A percentile compares a stretch with the other conserved stretches of the same genome.
Evolutionary conservation across 1,140 invertebrate species (phyloP).

Genomic region (Zaprionus camerounensis): DNA sequence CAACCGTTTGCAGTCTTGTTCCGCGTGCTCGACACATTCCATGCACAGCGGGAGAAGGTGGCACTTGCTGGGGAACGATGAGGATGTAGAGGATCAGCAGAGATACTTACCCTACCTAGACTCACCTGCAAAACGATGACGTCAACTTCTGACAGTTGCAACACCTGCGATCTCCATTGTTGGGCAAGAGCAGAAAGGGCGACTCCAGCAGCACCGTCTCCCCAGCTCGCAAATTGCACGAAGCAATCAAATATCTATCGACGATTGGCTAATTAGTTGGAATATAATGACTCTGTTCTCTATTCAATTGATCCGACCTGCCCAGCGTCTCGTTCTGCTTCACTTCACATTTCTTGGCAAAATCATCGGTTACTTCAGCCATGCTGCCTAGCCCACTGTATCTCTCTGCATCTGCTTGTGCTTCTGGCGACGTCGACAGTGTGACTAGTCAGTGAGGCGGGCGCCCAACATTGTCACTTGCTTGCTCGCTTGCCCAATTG

Average conservation of each 20-base stretch:
- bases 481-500: conserved; percentile 26
- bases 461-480: conserved; percentile 16
- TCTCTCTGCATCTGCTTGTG: conserved; percentile 1
- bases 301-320: conserved; percentile 67
- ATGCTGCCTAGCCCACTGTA: conserved; percentile 48
- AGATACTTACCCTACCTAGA: neutral
- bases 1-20: conserved; percentile 61
- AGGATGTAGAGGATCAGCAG: neutral
- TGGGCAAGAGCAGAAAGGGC: conserved; percentile 89
- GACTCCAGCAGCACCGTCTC: conserved; percentile 88
- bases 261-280: neutral
- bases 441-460: conserved; percentile 20
- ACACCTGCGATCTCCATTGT: conserved; percentile 84
- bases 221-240: conserved; percentile 87
- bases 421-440: conserved; percentile 44
- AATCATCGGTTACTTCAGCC: conserved; percentile 65
- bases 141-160: conserved; percentile 61
- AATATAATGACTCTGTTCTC: too few species aligned
- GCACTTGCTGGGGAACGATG: conserved; percentile 84
- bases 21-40: conserved; percentile 86
- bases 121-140: conserved; percentile 81
- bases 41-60: conserved; percentile 88
- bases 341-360: conserved; percentile 68
- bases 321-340: conserved; percentile 66
- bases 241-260: conserved; percentile 88